Percentiles rank a stretch among this genome's conserved stretches.
Conservation (phyloP, 2,797 vertebrate genomes). For the Uromys caudimaculatus region DNA sequence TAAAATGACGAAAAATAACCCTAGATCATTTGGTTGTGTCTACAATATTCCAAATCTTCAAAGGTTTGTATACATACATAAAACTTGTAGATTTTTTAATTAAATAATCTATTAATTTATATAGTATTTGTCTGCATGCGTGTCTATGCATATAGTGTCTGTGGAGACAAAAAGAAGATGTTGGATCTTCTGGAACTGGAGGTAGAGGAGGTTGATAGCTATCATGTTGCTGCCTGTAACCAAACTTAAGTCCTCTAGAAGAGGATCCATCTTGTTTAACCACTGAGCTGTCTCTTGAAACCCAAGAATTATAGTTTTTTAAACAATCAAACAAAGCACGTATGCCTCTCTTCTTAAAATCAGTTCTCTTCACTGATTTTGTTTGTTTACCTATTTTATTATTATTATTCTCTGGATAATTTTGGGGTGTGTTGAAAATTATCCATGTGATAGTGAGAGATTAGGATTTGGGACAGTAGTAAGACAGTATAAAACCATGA, state of each 20-base stretch:
- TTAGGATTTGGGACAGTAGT: not conserved
- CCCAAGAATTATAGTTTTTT: not conserved
- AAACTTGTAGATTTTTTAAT: not conserved
- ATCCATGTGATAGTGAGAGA: too few species aligned
- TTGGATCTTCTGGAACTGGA: not conserved
- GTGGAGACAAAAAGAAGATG: not conserved
- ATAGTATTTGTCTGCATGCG: accelerated
- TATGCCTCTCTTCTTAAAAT: not conserved
- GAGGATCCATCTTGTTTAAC: not conserved
- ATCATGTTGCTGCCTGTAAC: too few species aligned
- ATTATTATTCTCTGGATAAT: not conserved
- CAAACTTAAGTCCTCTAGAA: not conserved
- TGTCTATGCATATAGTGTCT: not conserved
- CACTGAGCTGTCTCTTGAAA: not conserved
- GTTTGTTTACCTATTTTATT: not conserved
- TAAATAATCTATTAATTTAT: not conserved
- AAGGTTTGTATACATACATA: not conserved
- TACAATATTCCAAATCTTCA: not conserved
- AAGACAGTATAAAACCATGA: not conserved
- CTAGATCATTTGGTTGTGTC: not conserved
- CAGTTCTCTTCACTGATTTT: not conserved
- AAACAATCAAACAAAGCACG: not conserved
- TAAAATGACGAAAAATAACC: not conserved
- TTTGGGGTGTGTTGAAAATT: not conserved
- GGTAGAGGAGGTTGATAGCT: not conserved